phyloP scores from a whole-genome alignment of 2,113 vertebrate species.

The Macrotus californicus region DNA sequence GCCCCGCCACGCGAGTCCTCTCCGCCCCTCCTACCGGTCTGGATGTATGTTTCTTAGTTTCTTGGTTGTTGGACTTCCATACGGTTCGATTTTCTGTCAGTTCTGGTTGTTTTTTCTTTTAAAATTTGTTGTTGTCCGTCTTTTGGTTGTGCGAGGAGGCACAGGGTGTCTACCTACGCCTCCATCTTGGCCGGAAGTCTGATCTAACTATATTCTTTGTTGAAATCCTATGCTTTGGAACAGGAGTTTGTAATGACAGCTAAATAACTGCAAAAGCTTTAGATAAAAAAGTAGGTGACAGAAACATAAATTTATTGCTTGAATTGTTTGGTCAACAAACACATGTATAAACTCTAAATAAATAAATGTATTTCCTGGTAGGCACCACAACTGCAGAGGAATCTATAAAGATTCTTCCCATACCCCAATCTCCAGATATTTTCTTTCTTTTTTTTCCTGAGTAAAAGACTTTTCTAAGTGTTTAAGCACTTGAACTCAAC shows the following conservation, averaged over 20 bases:
- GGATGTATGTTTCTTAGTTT: too few relatives aligned
- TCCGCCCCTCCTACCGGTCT: too few relatives aligned
- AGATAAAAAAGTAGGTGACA: not conserved
- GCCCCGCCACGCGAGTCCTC: too few relatives aligned
- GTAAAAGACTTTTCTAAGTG: conserved; percentile 12
- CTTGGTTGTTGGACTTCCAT: too few relatives aligned
- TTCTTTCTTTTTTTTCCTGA: not conserved
- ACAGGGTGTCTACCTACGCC: too few relatives aligned
- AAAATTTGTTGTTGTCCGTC: too few relatives aligned
- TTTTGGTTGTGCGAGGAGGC: too few relatives aligned
- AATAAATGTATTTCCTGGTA: not conserved
- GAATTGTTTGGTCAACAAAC: conserved; percentile 41
- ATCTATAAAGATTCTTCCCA: not conserved
- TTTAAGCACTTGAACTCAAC: not conserved
- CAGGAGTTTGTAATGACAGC: not conserved
- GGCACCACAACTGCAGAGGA: not conserved
- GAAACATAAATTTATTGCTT: not conserved
- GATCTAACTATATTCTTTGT: not conserved
- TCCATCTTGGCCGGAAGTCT: too few relatives aligned
- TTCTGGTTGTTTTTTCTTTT: too few relatives aligned
- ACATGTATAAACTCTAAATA: not conserved
- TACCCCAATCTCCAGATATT: not conserved
- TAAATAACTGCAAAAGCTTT: not conserved
- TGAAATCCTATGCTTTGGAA: not conserved
- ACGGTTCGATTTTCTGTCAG: too few relatives aligned